Percentiles rank a stretch among this genome's conserved stretches.
Conservation (phyloP, 2,888 invertebrate genomes). For the Amitus sp. region DNA sequence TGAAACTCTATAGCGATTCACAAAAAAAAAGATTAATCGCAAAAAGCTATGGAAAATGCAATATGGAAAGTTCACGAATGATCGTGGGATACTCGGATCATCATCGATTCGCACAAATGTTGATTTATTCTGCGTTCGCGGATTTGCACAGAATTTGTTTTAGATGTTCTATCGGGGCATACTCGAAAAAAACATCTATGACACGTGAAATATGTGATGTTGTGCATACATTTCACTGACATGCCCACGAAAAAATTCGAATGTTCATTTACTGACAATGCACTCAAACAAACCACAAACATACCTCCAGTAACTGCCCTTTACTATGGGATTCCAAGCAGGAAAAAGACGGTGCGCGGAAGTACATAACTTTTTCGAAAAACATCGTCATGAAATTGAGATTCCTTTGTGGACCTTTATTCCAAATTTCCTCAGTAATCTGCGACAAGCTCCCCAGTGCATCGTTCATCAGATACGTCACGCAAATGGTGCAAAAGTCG, state of each 20-base stretch:
- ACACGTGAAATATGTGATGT: background rate
- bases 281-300: too few species aligned
- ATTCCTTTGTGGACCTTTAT: conserved; percentile 22
- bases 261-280: background rate
- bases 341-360: conserved; percentile 20
- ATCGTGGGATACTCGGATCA: too few species aligned
- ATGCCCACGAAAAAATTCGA: background rate
- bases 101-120: too few species aligned
- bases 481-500: conserved; percentile 21
- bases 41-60: too few species aligned
- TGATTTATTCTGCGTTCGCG: too few species aligned
- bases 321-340: conserved; percentile 6
- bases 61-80: too few species aligned
- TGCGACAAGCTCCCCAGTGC: conserved; percentile 8
- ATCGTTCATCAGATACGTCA: conserved; percentile 19
- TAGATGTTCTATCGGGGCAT: too few species aligned
- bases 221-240: too few species aligned
- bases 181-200: too few species aligned
- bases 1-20: too few species aligned
- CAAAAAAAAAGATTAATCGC: too few species aligned
- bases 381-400: conserved; percentile 24
- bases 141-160: too few species aligned
- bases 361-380: conserved; percentile 3
- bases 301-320: conserved; percentile 23
- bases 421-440: conserved; percentile 22